Base-by-base conservation (phyloP, 2,888 invertebrate genomes). In the Xanthorhoe designata region DNA sequence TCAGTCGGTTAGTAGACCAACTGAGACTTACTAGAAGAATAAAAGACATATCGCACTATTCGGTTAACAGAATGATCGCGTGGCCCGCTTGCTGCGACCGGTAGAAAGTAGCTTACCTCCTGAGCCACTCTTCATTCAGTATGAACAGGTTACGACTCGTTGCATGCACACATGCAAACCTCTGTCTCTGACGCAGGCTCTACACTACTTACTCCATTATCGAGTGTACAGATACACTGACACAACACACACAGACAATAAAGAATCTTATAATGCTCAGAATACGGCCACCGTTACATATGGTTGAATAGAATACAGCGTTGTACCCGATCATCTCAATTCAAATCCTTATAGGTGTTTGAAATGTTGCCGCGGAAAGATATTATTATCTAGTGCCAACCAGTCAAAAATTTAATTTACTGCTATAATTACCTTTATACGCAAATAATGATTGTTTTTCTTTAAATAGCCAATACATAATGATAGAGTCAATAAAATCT, bases 51-150 rank as follows among this genome's bases (percentile, higher is more conserved):
- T 71, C 69, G 77, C 76, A 76, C 77, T 75, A 78, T 84, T 83
- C 74, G 75, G 80, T 84, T 83, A 84, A 82, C 81, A 81, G 79
- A 78, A 73, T 75, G 77, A 75, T 85, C 84, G 86, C 85, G 84
- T 87, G 86, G 80, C 70, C 66, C 73, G 76, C 75, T 77, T 75
- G 82, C 75, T 74, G 80, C 79, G 80, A 82, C 85, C 82, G 85
- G 88, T 92, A 92, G 92, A 92, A 92, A 92, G 92, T 91, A 90
- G 91, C 88, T 87, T 88, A 88, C 90, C 89, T 90, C 89, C 86
- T 89, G 86, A 81, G 85, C 89, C 86, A 88, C 88, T 91, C 91
- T 91, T 91, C 91, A 92, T 92, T 92, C 89, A 92, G 81, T 83
- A 82, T 78, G 87, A 91, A 91, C 92, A 90, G 89, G 92, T 92